phyloP scores from a whole-genome alignment of 2,113 vertebrate genomes.

The Oncorhynchus tshawytscha region DNA sequence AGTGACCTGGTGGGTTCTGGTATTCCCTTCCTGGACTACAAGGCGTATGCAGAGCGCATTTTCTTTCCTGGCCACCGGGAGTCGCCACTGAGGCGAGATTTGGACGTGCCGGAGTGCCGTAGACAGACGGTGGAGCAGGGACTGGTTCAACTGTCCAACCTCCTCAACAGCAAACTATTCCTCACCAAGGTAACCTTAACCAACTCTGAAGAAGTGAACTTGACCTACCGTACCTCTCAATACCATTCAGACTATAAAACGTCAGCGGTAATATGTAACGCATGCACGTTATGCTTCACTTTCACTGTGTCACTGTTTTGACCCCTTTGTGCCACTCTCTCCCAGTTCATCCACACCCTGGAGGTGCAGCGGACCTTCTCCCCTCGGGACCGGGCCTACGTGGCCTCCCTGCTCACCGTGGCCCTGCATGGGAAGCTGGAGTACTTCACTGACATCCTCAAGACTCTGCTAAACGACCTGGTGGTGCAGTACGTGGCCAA shows the following conservation, averaged over 20 bases:
- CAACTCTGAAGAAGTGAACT: too few species aligned
- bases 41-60: conserved; percentile 89
- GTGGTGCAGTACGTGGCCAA: conserved; percentile 95
- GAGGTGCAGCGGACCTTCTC: conserved; percentile 95
- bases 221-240: too few species aligned
- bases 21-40: conserved; percentile 94
- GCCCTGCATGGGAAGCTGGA: conserved; percentile 93
- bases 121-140: conserved; percentile 93
- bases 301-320: background rate
- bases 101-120: conserved; percentile 88
- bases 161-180: conserved; percentile 97
- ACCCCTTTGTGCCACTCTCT: background rate
- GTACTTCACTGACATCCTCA: conserved; percentile 97
- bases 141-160: conserved; percentile 91
- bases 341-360: conserved; percentile 92
- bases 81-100: conserved; percentile 86
- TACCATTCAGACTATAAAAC: too few species aligned
- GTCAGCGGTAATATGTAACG: too few species aligned
- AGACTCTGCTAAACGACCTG: conserved; percentile 89
- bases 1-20: conserved; percentile 94
- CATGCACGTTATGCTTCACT: too few species aligned
- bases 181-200: conserved; percentile 70
- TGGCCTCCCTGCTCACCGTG: conserved; percentile 91
- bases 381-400: conserved; percentile 89
- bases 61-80: conserved; percentile 95